Base-by-base conservation (phyloP, 2,888 invertebrate genomes). In the Charanyca ferruginea region DNA sequence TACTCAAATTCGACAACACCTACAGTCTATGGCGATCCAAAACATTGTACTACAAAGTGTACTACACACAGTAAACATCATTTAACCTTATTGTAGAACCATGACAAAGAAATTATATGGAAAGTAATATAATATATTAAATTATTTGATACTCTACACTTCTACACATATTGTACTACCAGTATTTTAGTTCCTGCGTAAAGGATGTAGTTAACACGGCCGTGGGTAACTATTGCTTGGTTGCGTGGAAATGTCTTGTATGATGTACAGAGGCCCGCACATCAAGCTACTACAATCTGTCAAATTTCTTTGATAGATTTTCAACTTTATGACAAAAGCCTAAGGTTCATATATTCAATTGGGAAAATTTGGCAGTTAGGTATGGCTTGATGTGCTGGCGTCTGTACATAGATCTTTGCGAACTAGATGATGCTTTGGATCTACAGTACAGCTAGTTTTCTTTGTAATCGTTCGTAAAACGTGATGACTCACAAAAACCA, bases 1-100 rank as follows among this genome's bases (percentile, higher is more conserved):
- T 99, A 89, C 96, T 99, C 47, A 99, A 99, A 95, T 99, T 99
- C 93, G 99, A 99, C 95, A 99, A 99, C 95, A 99, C 99, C 0
- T 99, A 99, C 92, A 99, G 99, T 61, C 96, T 99, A 81, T 99
- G 99, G 99, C 97, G 99, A 86, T 99, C 99, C 83, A 99, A 99
- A 97, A 99, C 99, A 51, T 97, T 99, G 61, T 99, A 99, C 93
- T 99, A 99, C 93, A 97, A 99, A 94, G 99, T 99, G 57, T 99
- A 99, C 92, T 99, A 99, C 91, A 99, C 98, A 58, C 97, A 98
- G 86, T 96, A 92, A 90, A 85, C 62, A 32, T 65, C 64, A 68
- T 53, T 73, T 69, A 54, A 59, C 42, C 38, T 55, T 69, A 66
- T 76, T 62, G 41, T 83, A 83, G 67, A 85, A 47, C 84, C 89